phyloP scores from a whole-genome alignment of 1,140 invertebrate genomes.

The Penaeus japonicus region DNA sequence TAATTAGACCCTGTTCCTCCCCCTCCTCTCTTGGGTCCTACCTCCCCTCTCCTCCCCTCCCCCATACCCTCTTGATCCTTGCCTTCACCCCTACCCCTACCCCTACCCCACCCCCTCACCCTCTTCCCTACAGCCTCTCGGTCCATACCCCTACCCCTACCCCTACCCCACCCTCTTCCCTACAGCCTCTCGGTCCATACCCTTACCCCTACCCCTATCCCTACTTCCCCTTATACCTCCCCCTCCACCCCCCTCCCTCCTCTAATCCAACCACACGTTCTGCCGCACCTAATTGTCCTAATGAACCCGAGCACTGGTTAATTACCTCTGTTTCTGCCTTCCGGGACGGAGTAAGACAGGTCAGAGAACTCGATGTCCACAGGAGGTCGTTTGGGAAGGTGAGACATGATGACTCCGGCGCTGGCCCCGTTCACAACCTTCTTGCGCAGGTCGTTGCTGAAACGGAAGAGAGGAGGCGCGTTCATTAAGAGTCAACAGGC shows the following conservation, averaged over 20 bases:
- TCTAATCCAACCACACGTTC: not conserved
- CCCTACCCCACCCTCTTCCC: not conserved
- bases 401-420: conserved; percentile 68
- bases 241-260: not conserved
- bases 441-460: conserved; percentile 57
- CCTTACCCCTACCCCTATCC: not conserved
- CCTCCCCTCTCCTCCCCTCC: not conserved
- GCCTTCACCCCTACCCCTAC: not conserved
- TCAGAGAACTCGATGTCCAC: conserved; percentile 88
- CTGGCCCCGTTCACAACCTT: conserved; percentile 43
- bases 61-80: not conserved
- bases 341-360: conserved; percentile 84
- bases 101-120: not conserved
- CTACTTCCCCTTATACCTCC: not conserved
- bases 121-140: not conserved
- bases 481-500: not conserved
- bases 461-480: not conserved
- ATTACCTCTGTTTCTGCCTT: conserved; percentile 65
- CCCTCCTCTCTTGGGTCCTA: not conserved
- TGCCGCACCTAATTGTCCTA: not conserved
- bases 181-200: not conserved
- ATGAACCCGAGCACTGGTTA: not conserved
- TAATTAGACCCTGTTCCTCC: not conserved
- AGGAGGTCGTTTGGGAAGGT: conserved; percentile 81
- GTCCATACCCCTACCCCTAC: not conserved